Evolutionary conservation across 2,888 invertebrate species (phyloP), one percentile per base, ranked within the genome.

Genomic region (Heliothis peltigera): DNA sequence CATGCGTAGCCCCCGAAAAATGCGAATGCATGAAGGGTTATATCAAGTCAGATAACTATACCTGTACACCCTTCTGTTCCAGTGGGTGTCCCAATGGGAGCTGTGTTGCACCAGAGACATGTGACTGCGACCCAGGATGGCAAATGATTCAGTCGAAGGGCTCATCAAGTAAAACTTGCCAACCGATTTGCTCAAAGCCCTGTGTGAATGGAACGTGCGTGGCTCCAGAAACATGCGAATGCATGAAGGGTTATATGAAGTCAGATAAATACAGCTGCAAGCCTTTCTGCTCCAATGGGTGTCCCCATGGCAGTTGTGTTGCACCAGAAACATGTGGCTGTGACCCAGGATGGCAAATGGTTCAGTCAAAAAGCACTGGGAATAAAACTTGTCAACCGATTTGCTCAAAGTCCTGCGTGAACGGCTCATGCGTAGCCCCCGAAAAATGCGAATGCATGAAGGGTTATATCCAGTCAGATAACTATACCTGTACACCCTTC

Each of bases 331-430:
- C 22, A 0, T 75, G 75, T 4, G 7, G 7, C 0, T 75, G 75
- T 32, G 4, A 58, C 7, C 4, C 8, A 15, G 75, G 75, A 7
- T 75, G 71, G 75, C 32, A 12, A 49, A 21, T 21, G 46, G 4
- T 6, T 17, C 5, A 0, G 15, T 2, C 5, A 6, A 4, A n/a
- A 8, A 2, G 0, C 7, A 55, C 51, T 42, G 2, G 7, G 15
- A 68, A 68, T 18, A 19, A 5, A 53, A 54, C 59, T 22, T 77
- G 77, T 28, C 28, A 49, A 22, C 79, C 80, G 18, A 17, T 70
- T 25, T 78, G 77, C 12, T 59, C 4, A 1, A 43, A 51, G 12
- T 6, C 44, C 2, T 76, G 75, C 18, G 0, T 10, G 1, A 77
- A 73, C 10, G 73, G 63, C 4, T 60, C 12, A 6, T 76, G 75